A percentile compares a stretch with the other conserved stretches of the same genome.
Evolutionary conservation across 2,888 invertebrate species (phyloP).

Genomic region (Caradrina kadenii): DNA sequence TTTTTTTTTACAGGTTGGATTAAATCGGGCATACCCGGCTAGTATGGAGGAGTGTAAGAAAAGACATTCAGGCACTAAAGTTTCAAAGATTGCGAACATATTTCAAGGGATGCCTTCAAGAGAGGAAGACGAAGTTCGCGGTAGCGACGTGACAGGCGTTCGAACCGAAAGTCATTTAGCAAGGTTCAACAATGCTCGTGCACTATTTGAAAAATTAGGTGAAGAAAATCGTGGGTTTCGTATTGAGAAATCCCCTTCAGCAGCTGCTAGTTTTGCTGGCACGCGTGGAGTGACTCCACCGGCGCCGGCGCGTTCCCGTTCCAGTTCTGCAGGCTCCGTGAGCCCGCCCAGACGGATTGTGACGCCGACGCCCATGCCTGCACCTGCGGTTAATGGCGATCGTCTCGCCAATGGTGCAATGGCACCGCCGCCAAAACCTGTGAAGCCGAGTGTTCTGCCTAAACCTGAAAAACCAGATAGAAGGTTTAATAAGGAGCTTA

Average conservation of each 20-base stretch:
- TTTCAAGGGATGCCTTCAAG: constrained; percentile 94
- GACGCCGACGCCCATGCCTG: constrained; percentile 87
- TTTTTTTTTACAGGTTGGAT: constrained; percentile 86
- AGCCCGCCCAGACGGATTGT: constrained; percentile 90
- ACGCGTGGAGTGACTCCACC: constrained; percentile 88
- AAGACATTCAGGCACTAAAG: constrained; percentile 93
- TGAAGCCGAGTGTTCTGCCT: constrained; percentile 90
- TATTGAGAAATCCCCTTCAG: constrained; percentile 91
- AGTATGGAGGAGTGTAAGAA: constrained; percentile 93
- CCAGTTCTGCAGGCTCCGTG: constrained; percentile 92
- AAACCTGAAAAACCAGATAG: constrained; percentile 96
- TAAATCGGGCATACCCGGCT: constrained; percentile 88
- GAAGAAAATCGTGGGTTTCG: constrained; percentile 92
- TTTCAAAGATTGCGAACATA: constrained; percentile 97
- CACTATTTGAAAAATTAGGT: constrained; percentile 97
- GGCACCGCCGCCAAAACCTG: constrained; percentile 86
- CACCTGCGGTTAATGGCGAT: constrained; percentile 82
- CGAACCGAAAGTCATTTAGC: constrained; percentile 97
- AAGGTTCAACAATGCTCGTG: constrained; percentile 97
- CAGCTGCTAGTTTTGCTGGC: constrained; percentile 89
- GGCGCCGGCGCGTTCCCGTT: constrained; percentile 91
- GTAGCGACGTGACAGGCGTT: constrained; percentile 93
- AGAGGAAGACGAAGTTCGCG: constrained; percentile 89
- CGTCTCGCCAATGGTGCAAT: constrained; percentile 85
- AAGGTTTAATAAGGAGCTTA: constrained; percentile 95